Evolutionary conservation across 2,797 vertebrate genomes (phyloP).

Genomic region (Mormyrus proboscirostris): DNA sequence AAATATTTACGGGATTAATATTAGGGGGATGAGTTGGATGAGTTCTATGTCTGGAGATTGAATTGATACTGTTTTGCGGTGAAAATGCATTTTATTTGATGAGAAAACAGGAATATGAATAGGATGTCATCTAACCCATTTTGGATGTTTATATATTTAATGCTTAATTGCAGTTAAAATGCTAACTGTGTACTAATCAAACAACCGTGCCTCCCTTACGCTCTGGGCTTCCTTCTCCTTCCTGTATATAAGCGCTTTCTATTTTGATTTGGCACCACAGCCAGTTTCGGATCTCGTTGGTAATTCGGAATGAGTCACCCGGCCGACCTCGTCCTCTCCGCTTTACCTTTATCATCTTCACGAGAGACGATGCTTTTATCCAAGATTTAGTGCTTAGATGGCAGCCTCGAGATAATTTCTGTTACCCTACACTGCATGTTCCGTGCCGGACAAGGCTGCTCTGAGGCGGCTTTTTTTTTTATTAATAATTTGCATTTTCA

Average conservation of each 20-base stretch:
- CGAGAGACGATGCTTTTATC: not conserved
- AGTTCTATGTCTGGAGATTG: not conserved
- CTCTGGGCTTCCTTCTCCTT: not conserved
- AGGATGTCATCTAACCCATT: not conserved
- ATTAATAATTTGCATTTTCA: not conserved
- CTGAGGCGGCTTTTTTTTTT: not conserved
- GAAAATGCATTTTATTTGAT: slow-evolving; percentile 57
- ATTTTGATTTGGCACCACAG: not conserved
- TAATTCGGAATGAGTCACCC: not conserved
- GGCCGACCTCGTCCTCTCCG: not conserved
- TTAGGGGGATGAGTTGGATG: slow-evolving; percentile 63
- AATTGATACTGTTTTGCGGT: slow-evolving; percentile 50
- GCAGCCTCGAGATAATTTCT: not conserved
- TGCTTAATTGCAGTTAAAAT: not conserved
- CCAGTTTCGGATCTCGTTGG: not conserved
- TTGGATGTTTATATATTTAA: not conserved
- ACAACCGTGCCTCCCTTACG: not conserved
- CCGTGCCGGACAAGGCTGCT: not conserved
- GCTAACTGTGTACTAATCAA: not conserved
- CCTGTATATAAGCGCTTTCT: not conserved
- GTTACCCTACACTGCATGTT: not conserved
- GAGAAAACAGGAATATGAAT: slow-evolving; percentile 44
- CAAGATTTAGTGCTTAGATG: not conserved
- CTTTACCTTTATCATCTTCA: not conserved
- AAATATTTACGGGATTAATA: slow-evolving; percentile 43